phyloP scores from a whole-genome alignment of 2,797 vertebrate species.

The Hydrophis major region DNA sequence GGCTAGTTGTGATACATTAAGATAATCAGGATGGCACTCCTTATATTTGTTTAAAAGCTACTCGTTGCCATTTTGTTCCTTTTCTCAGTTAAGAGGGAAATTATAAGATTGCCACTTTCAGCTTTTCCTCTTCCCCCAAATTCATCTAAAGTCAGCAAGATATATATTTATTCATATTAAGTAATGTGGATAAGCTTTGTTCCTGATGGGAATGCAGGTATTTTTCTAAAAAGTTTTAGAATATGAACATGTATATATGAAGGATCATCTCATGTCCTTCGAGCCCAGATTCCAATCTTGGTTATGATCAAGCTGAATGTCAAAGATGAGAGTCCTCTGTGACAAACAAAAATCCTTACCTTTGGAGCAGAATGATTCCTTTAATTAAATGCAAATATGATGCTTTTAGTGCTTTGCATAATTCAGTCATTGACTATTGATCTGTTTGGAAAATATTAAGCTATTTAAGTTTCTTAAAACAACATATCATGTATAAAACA shows the following conservation, averaged over 20 bases:
- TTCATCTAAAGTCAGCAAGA: background rate
- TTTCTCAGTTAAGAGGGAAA: slow-evolving; percentile 33
- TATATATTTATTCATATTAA: background rate
- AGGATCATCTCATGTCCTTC: background rate
- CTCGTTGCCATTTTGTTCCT: slow-evolving; percentile 34
- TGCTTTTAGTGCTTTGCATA: background rate
- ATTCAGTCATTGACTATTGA: background rate
- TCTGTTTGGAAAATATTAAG: background rate
- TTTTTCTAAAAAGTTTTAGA: background rate
- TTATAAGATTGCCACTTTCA: background rate
- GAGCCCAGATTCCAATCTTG: background rate
- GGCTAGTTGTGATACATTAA: slow-evolving; percentile 60
- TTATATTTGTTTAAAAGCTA: slow-evolving; percentile 59
- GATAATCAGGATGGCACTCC: slow-evolving; percentile 59
- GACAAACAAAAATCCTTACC: background rate
- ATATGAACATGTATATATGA: background rate
- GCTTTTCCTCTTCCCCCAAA: rapidly evolving
- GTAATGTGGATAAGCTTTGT: background rate
- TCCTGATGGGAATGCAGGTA: background rate
- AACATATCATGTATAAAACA: background rate
- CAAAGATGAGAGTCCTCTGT: background rate
- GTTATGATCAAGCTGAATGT: background rate
- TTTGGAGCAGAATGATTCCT: background rate
- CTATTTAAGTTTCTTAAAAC: background rate
- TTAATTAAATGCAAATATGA: background rate